Evolutionary conservation across 2,888 invertebrate genomes (phyloP).

Genomic region (Scaptomyza polygonia): DNA sequence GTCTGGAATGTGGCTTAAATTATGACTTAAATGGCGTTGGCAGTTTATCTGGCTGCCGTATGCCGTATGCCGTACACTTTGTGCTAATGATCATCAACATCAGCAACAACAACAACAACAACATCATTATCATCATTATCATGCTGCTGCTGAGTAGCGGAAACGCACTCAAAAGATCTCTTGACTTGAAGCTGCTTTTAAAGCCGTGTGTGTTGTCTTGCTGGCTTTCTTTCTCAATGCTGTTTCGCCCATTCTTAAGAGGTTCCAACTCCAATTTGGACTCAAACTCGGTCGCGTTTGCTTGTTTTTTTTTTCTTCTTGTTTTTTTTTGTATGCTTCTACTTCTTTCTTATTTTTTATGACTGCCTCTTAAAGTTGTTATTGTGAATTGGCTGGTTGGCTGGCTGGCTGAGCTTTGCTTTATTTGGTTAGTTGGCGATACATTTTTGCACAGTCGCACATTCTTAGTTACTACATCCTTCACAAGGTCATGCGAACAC

Average conservation of each 20-base stretch:
- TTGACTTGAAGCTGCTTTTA: slow-evolving; percentile 65
- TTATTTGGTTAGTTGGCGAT: slow-evolving; percentile 76
- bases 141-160: slow-evolving; percentile 61
- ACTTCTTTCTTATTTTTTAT: slow-evolving; percentile 19
- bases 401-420: slow-evolving; percentile 58
- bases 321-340: no score
- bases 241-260: slow-evolving; percentile 78
- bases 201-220: slow-evolving; percentile 43
- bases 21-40: slow-evolving; percentile 81
- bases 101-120: slow-evolving; percentile 29
- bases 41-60: slow-evolving; percentile 80
- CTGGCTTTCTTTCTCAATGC: slow-evolving; percentile 76
- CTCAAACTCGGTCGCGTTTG: slow-evolving; percentile 44
- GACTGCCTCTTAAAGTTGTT: slow-evolving; percentile 26
- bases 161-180: slow-evolving; percentile 69
- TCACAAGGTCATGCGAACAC: slow-evolving; percentile 75
- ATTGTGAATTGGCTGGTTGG: slow-evolving; percentile 31
- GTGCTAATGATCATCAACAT: slow-evolving; percentile 24
- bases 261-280: slow-evolving; percentile 60
- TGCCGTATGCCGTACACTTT: slow-evolving; percentile 68
- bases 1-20: slow-evolving; percentile 81
- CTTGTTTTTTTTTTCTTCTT: slow-evolving; percentile 39
- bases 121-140: slow-evolving; percentile 14
- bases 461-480: slow-evolving; percentile 80
- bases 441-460: slow-evolving; percentile 61